A percentile compares a stretch with the other conserved stretches of the same genome.
phyloP scores from a whole-genome alignment of 2,888 invertebrate genomes.

The Clusia tigrina region DNA sequence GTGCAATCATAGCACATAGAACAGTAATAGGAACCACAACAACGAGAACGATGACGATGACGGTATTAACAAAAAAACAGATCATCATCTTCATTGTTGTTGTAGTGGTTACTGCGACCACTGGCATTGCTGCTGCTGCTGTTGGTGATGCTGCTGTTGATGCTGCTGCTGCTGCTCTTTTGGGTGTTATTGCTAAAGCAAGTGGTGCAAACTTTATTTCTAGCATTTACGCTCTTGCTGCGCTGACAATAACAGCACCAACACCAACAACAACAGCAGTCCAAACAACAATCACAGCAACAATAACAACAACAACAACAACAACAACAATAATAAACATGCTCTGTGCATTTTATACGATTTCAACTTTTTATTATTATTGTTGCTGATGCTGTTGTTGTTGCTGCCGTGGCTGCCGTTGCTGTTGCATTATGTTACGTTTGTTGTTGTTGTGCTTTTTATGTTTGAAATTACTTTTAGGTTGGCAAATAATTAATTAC shows the following conservation, averaged over 20 bases:
- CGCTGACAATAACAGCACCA: too few relatives aligned
- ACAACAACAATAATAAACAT: too few relatives aligned
- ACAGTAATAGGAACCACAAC: not conserved
- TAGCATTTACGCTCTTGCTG: conserved; percentile 26
- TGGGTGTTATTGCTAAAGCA: conserved; percentile 2
- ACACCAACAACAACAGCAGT: not conserved
- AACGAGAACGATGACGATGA: not conserved
- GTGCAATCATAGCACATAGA: not conserved
- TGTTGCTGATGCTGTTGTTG: not conserved
- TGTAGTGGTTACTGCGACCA: not conserved
- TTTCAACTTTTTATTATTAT: not conserved
- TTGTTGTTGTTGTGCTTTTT: not conserved
- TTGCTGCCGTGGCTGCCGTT: not conserved
- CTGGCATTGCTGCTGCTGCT: not conserved
- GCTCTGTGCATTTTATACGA: not conserved
- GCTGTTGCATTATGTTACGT: not conserved
- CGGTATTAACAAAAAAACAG: too few relatives aligned
- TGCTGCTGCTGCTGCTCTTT: not conserved
- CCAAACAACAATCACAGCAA: not conserved
- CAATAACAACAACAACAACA: not conserved
- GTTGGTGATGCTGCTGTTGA: not conserved
- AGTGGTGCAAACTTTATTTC: conserved; percentile 36
- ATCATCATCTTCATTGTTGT: conserved; percentile 2
- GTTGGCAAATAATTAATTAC: conserved; percentile 10
- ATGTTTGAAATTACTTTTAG: not conserved